Evolutionary conservation across 2,797 vertebrate species (phyloP).

Genomic region (Sebastes cheni): DNA sequence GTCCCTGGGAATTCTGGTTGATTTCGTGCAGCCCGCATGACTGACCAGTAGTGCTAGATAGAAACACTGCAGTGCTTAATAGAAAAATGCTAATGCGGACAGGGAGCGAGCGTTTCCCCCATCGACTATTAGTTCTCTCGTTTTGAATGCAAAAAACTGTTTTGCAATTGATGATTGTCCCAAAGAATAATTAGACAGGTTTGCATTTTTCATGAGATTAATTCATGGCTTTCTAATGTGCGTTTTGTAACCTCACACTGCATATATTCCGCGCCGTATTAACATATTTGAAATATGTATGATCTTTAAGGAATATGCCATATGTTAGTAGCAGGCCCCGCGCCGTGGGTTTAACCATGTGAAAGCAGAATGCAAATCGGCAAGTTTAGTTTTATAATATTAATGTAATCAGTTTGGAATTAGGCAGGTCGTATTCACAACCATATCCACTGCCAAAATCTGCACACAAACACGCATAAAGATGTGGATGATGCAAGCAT

Average conservation of each 20-base stretch:
- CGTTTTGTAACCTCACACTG: constrained; percentile 65
- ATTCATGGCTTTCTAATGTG: constrained; percentile 69
- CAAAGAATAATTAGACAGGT: constrained; percentile 69
- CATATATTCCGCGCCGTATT: constrained; percentile 62
- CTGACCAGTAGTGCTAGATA: constrained; percentile 33
- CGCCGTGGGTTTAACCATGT: constrained; percentile 44
- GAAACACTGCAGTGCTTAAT: constrained; percentile 27
- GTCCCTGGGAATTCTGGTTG: constrained; percentile 46
- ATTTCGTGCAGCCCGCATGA: constrained; percentile 47
- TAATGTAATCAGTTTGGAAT: constrained; percentile 30
- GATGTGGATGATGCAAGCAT: neutral
- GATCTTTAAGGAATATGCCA: constrained; percentile 67
- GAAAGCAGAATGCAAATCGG: constrained; percentile 56
- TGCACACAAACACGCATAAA: constrained; percentile 6
- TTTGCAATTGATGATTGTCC: constrained; percentile 71
- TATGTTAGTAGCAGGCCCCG: constrained; percentile 54
- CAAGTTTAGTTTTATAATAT: constrained; percentile 51
- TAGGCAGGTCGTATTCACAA: constrained; percentile 19
- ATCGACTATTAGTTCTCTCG: constrained; percentile 37
- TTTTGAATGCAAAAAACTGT: constrained; percentile 61
- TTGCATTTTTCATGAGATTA: constrained; percentile 78
- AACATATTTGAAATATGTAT: constrained; percentile 76
- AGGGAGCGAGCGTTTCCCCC: constrained; percentile 1
- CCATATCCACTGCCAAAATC: constrained; percentile 19
- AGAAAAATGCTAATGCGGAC: constrained; percentile 48